Evolutionary conservation across 2,113 vertebrate species (phyloP).

Genomic region (Lontra canadensis): DNA sequence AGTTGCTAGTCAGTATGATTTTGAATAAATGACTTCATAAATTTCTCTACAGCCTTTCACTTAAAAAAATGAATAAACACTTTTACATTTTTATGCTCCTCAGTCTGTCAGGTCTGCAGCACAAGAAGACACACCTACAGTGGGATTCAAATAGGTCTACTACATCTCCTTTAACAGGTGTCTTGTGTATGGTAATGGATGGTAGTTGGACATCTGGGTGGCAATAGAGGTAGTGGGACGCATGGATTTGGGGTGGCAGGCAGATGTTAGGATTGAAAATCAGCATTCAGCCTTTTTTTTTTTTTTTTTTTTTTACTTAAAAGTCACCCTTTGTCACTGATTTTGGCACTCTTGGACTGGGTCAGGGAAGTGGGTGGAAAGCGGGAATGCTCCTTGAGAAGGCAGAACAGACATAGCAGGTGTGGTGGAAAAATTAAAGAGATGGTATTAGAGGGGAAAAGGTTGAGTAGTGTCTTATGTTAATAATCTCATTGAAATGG

Average conservation of each 20-base stretch:
- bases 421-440: background rate
- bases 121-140: background rate
- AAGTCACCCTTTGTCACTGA: background rate
- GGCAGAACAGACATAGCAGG: background rate
- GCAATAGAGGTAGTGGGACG: background rate
- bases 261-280: background rate
- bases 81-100: background rate
- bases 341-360: background rate
- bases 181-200: background rate
- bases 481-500: background rate
- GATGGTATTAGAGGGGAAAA: background rate
- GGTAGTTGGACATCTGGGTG: background rate
- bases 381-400: background rate
- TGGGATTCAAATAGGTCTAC: background rate
- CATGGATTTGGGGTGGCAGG: background rate
- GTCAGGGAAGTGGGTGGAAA: background rate
- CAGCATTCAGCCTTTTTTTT: background rate
- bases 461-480: background rate
- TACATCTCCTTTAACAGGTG: background rate
- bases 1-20: background rate
- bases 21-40: background rate
- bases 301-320: background rate
- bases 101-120: background rate
- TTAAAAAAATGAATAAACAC: background rate
- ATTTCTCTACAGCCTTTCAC: background rate